These are phyloP conservation scores for Drosophila quadrilineata DNA, from an alignment of 1,140 invertebrate species.

Conservation along the genomic window DNA sequence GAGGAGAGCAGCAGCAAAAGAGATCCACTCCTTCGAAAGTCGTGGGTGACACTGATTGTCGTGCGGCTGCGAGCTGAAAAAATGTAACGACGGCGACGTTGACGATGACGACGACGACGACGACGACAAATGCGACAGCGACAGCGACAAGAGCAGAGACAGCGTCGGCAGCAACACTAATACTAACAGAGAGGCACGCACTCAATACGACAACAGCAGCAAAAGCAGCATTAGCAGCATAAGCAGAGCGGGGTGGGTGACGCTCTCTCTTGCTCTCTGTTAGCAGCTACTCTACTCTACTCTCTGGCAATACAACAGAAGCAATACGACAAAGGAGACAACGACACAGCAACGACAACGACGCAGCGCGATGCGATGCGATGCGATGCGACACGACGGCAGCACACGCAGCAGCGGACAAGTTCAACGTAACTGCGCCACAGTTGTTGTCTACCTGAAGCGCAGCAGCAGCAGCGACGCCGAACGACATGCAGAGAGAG, in stretches of 20 bases:
- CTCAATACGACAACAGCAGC: background rate
- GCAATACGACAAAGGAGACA: no score
- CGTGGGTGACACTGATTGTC: conserved; percentile 80
- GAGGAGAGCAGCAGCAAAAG: conserved; percentile 35
- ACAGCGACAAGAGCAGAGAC: conserved; percentile 30
- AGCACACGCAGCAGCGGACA: conserved; percentile 59
- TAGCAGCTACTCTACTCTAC: no score
- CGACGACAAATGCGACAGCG: conserved; percentile 42
- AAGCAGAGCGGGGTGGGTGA: conserved; percentile 63
- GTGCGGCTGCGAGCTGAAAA: conserved; percentile 54
- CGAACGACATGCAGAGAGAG: conserved; percentile 36
- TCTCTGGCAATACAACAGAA: no score
- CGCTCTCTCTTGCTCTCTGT: conserved; percentile 59
- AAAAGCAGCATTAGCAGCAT: background rate
- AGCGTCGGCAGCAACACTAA: conserved; percentile 16
- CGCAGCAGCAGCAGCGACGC: conserved; percentile 38
- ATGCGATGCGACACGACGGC: conserved; percentile 12
- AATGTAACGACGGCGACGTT: conserved; percentile 42
- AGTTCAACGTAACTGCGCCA: conserved; percentile 71
- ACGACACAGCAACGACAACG: conserved; percentile 1
- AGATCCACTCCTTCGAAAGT: conserved; percentile 76
- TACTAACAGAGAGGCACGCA: background rate
- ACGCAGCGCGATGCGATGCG: no score
- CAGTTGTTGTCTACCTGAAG: conserved; percentile 59
- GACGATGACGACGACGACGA: conserved; percentile 53